Base-by-base conservation (phyloP, 2,888 invertebrate species). In the Amblyjoppa fuscipennis region DNA sequence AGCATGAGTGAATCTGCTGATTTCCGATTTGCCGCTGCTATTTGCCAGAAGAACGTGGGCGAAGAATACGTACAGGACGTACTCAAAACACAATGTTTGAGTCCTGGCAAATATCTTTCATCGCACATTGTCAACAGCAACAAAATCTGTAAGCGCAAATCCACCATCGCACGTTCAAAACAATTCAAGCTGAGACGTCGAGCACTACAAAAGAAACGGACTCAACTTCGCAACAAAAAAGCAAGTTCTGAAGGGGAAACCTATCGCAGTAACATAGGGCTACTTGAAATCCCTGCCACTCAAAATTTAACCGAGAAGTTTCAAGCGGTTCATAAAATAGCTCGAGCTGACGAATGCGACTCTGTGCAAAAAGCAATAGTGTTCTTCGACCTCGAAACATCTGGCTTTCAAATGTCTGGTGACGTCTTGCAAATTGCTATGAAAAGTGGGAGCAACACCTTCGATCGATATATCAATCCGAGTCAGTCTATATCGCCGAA, bases 11-110 rank as follows among this genome's bases (percentile, higher is more conserved):
- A 64, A 66, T 75, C 86, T 4, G 61, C 56, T 49, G 87, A 87
- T 83, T 59, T 34, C 75, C 75, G 82, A 61, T 68, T 73, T 51
- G 82, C 87, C 13, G 51, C 66, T 49, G 66, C 82, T 51, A 83
- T 87, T 28, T 31, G 69, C n/a, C 51, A 59, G 11, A 84, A 82
- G 71, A 84, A 87, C 80, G 83, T 74, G 16, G 82, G 83, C 28
- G 84, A 84, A 77, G 81, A 34, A 20, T 64, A 75, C 66, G 75
- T 84, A 45, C 61, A 78, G 28, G 71, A 75, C 41, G 66, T 59
- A 28, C 9, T 59, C 0, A 20, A 59, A 59, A 28, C 25, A 25
- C 64, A 64, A 11, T 11, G 3, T 64, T 64, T 64, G 64, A 64
- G 31, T 64, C 64, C 31, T 31, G 64, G 31, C 34, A 31, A 64